Conservation (phyloP, 2,888 invertebrate species). For the Eristalinus sepulchralis region DNA sequence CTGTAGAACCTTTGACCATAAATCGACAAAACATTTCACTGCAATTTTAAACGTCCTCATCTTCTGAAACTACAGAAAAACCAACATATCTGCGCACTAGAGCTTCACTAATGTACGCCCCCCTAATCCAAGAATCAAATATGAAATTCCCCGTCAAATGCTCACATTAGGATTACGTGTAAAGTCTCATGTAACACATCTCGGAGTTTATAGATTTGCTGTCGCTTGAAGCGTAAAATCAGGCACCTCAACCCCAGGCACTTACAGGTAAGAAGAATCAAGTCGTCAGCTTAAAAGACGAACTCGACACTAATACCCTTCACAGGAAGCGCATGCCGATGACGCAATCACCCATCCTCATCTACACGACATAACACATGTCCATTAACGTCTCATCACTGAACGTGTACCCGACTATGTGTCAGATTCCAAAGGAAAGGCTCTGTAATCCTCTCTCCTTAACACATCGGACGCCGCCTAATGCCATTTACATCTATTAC, state of each 20-base stretch:
- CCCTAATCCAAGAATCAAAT: no score
- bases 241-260: background rate
- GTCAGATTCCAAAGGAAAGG: conserved; percentile 6
- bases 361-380: background rate
- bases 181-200: background rate
- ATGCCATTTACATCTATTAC: conserved; percentile 22
- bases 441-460: conserved; percentile 8
- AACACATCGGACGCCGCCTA: conserved; percentile 8
- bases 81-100: no score
- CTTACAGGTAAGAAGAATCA: background rate
- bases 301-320: background rate
- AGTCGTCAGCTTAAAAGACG: background rate
- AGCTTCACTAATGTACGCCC: no score
- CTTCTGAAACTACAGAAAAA: no score
- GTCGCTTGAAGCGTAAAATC: background rate
- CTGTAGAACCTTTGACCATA: no score
- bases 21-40: no score
- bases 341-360: background rate
- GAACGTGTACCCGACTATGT: conserved; percentile 1
- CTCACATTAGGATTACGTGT: background rate
- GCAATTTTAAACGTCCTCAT: no score
- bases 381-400: background rate
- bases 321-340: background rate
- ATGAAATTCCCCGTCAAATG: background rate
- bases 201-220: background rate